Base-by-base conservation (phyloP, 2,113 vertebrate genomes). In the Indri indri region DNA sequence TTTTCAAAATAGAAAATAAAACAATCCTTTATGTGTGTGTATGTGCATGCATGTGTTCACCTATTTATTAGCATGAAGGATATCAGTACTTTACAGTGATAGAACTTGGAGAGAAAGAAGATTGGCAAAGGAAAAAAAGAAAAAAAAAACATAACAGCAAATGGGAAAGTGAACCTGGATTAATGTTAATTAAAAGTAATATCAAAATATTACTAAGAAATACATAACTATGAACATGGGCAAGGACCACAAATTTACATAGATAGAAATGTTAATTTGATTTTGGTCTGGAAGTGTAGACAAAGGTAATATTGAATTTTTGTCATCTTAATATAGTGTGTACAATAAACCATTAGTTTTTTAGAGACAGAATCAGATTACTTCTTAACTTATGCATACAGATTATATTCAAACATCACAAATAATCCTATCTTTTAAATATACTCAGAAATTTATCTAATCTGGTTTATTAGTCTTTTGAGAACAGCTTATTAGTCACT, bases 1-100 rank as follows among this genome's bases (percentile, higher is more conserved):
- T 95, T 70, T 85, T 6, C 47, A 65, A 73, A 37, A 57, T 57
- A 92, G 14, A 17, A 88, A 91, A 88, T 6, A 47, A 65, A 74
- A 61, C 27, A 86, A 59, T 22, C 27, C 6, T 13, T 74, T 16
- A 2, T 85, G 4, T 66, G 6, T 80, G 52, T 45, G 18, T 0
- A 8, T n/a, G 1, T 17, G 25, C 10, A 42, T 2, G 1, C 6
- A 11, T 68, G 17, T 71, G 30, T 50, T 8, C 9, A 27, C 16
- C 1, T 84, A 6, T 34, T n/a, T 25, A 18, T 37, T 27, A 65
- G 2, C 30, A 59, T 27, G 12, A 47, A 81, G 0, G 0, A 8
- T 30, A 65, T 32, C 6, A 9, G 18, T 61, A 17, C 22, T 70
- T 57, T 63, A 11, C 17, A 59, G 17, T 54, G n/a, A 70, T 8